Percentiles rank a stretch among this genome's conserved stretches.
Conservation (phyloP, 2,888 invertebrate species). For the Graphium colonna region DNA sequence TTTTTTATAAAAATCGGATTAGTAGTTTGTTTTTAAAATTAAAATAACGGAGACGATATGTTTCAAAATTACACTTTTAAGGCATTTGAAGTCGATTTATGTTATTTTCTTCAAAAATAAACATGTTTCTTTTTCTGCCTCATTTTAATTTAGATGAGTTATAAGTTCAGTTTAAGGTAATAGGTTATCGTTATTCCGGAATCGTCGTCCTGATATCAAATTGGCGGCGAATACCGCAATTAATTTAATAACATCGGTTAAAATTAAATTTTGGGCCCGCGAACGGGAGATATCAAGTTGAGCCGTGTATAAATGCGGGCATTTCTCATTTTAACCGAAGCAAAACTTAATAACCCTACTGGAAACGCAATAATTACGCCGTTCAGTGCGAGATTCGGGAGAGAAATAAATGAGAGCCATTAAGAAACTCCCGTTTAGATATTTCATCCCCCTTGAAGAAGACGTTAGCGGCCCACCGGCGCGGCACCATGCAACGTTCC, state of each 20-base stretch:
- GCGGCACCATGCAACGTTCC: slow-evolving; percentile 58
- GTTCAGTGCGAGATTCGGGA: slow-evolving; percentile 74
- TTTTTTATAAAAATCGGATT: no score
- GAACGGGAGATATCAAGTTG: slow-evolving; percentile 69
- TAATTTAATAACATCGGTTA: slow-evolving; percentile 65
- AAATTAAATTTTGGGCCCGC: slow-evolving; percentile 75
- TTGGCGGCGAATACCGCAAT: slow-evolving; percentile 40
- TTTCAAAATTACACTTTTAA: no score
- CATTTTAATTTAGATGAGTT: no score
- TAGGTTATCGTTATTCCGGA: slow-evolving; percentile 1
- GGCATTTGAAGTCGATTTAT: no score
- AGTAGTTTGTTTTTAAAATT: no score
- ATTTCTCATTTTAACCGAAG: slow-evolving; percentile 77
- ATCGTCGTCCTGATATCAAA: slow-evolving; percentile 18
- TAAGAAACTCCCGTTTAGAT: slow-evolving; percentile 76
- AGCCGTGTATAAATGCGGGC: slow-evolving; percentile 69
- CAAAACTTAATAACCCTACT: slow-evolving; percentile 78
- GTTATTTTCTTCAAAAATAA: no score
- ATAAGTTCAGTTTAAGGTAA: no score
- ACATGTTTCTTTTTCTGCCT: no score
- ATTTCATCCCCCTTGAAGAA: slow-evolving; percentile 76
- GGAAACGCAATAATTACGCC: slow-evolving; percentile 76
- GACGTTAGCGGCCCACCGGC: slow-evolving; percentile 61
- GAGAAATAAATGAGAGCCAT: slow-evolving; percentile 76
- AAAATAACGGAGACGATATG: no score